Conservation (phyloP, 2,888 invertebrate genomes). For the Rhamnusium bicolor region DNA sequence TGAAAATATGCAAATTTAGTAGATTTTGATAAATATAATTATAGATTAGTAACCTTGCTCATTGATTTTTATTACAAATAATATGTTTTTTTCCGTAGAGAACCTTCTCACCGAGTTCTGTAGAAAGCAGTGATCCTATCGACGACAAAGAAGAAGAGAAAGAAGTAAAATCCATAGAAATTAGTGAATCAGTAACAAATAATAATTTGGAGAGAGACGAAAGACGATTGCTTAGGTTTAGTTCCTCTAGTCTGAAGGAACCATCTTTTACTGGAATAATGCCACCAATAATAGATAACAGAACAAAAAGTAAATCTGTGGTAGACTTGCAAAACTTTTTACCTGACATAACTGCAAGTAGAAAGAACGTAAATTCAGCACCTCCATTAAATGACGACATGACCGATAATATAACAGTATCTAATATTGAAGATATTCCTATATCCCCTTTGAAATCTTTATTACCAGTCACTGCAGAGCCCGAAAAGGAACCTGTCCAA, state of each 20-base stretch:
- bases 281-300: conserved; percentile 34
- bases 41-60: too few species aligned
- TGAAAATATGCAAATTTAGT: too few species aligned
- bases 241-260: conserved; percentile 39
- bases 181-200: not conserved
- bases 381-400: conserved; percentile 62
- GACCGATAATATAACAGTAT: conserved; percentile 31
- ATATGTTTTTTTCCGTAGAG: conserved; percentile 28
- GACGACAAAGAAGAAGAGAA: conserved; percentile 30
- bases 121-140: conserved; percentile 41
- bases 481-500: conserved; percentile 22
- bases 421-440: conserved; percentile 47
- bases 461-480: conserved; percentile 55
- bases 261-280: conserved; percentile 33
- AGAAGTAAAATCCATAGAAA: conserved; percentile 19
- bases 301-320: conserved; percentile 64
- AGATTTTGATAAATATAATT: too few species aligned
- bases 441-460: conserved; percentile 47
- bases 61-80: too few species aligned
- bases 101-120: conserved; percentile 30
- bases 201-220: conserved; percentile 24
- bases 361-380: conserved; percentile 67
- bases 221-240: conserved; percentile 37
- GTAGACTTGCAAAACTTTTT: conserved; percentile 62
- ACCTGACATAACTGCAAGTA: conserved; percentile 58